Base-by-base conservation (phyloP, 1,140 invertebrate genomes). In the Melitaea cinxia region DNA sequence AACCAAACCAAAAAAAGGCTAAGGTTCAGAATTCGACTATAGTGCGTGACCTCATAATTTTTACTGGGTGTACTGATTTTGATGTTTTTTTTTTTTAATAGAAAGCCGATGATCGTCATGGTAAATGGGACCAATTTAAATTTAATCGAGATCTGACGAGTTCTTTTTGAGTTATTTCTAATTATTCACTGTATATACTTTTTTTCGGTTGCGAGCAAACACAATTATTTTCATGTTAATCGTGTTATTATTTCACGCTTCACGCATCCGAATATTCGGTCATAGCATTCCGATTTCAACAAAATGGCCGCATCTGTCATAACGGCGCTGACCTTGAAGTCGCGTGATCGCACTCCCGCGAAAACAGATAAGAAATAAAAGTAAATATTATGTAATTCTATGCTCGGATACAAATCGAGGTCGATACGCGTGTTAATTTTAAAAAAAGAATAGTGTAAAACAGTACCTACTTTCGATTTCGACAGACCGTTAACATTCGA, bases 381-480 rank as follows among this genome's bases (percentile, higher is more conserved):
- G 12, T 17, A 4, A 45, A 56, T 17, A 57, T 72, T 63, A 66
- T 59, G 56, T 61, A 70, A 70, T 59, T 45, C 57, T 61, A 70
- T 75, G 64, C 54, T 77, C 78, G 77, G 74, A 83, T 75, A 77
- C 80, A 47, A 70, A 75, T 74, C 68, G 73, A 67, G 65, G 53
- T 50, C 56, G 49, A 28, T 57, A 52, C 14, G 35, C 42, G 30
- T 45, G 30, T 49, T 55, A 30, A 55, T 55, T 37, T 19, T 21
- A 17, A 35, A 39, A 24, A 57, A 47, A 55, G 55, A 47, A 23
- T 47, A 23, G 19, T 47, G 21, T 37, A 33, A 55, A 62, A 62
- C 62, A 65, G 73, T 70, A 75, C n/a, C n/a, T n/a, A n/a, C 65
- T 77, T 79, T 78, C 78, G 72, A 72, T 78, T 80, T 77, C 76